These are phyloP conservation scores for Brachyrhaphis roseni DNA, from an alignment of 2,797 vertebrate species.

Conservation along the genomic window DNA sequence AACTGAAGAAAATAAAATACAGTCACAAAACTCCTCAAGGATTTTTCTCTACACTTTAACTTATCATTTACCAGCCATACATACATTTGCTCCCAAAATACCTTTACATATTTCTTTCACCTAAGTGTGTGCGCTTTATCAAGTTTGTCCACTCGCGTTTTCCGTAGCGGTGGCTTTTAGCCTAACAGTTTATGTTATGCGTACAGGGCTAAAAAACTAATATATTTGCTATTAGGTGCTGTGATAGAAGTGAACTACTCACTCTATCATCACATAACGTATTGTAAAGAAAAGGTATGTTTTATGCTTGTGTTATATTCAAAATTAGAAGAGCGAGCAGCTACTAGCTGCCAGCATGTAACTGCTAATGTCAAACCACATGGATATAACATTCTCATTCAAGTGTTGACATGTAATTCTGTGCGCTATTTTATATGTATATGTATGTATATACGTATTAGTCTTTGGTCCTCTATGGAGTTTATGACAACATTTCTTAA, in stretches of 20 bases:
- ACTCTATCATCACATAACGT: not conserved
- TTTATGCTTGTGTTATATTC: not conserved
- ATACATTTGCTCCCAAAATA: too few species aligned
- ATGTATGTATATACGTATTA: not conserved
- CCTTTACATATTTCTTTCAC: not conserved
- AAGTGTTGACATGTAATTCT: not conserved
- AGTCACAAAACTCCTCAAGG: too few species aligned
- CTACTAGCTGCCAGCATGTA: conserved; percentile 10
- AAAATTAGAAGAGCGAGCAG: not conserved
- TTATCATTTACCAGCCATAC: too few species aligned
- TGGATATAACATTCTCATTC: not conserved
- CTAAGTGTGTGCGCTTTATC: not conserved
- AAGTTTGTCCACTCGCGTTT: conserved; percentile 34
- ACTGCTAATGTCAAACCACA: conserved; percentile 22
- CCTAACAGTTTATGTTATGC: not conserved
- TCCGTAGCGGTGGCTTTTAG: conserved; percentile 32
- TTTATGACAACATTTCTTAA: not conserved
- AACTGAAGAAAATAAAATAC: too few species aligned
- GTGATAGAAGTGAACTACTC: not conserved
- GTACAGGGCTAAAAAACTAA: not conserved
- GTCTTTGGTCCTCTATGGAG: not conserved
- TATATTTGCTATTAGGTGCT: not conserved
- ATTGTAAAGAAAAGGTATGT: conserved; percentile 25
- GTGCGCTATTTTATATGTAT: not conserved
- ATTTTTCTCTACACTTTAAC: too few species aligned